Evolutionary conservation across 2,888 invertebrate genomes (phyloP), one percentile per base, ranked within the genome.

Genomic region (Drosophila meridionalis): DNA sequence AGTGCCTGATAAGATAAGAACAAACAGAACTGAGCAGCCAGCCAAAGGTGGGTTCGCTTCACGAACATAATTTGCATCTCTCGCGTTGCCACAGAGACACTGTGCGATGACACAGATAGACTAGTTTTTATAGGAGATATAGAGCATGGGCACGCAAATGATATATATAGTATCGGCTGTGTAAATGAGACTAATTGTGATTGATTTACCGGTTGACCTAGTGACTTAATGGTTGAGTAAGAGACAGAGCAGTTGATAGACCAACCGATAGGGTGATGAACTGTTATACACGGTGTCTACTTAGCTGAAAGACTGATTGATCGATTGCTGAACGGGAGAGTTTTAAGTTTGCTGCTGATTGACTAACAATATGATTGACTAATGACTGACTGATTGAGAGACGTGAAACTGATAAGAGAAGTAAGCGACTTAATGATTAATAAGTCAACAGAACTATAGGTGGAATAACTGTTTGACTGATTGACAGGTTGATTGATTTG

Each of bases 21-120:
- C 60, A 12, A 20, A n/a, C 30, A 45, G 26, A 11, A 20, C 6
- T 6, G 32, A 45, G 26, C 28, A 47, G 58, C 32, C 42, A 52
- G 47, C 45, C 75, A 83, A 74, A 84, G 87, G 85, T 82, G 69
- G 65, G 78, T 76, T 64, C 30, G 50, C 9, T 47, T 50, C 55
- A 57, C 34, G 32, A 36, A 12, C 28, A 48, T 65, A 71, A 76
- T 87, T 74, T 79, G 83, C 83, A 79, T 79, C 68, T 68, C 26
- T 40, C 38, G 32, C 28, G 20, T 6, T 4, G 20, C 11, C 20
- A 58, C 14, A 48, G 56, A 34, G 30, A 36, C 42, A 26, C 6
- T 28, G 30, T 20, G 20, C 48, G 48, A 66, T 38, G 50, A 34
- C 40, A 26, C 55, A 45, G 56, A 48, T 14, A 43, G 56, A 36